Evolutionary conservation across 2,113 vertebrate species (phyloP).

Genomic region (Aspiorhynchus laticeps): DNA sequence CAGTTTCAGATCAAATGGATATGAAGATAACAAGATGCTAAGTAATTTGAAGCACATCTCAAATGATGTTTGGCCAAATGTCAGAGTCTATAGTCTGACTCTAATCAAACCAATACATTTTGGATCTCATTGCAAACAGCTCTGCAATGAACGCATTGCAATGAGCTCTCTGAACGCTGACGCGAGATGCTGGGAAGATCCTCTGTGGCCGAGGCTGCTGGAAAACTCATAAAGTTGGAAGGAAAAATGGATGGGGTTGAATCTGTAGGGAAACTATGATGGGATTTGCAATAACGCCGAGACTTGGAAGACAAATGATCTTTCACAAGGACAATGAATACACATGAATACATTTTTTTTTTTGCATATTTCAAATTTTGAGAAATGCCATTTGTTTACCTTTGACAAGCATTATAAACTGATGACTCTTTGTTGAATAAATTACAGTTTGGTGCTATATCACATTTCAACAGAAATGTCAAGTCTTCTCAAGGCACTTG

Average conservation of each 20-base stretch:
- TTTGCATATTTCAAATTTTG: neutral
- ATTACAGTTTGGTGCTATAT: neutral
- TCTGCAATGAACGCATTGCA: no score
- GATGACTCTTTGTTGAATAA: neutral
- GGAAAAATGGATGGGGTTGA: slow-evolving; percentile 20
- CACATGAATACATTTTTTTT: neutral
- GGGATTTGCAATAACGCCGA: slow-evolving; percentile 43
- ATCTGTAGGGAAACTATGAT: neutral
- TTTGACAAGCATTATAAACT: neutral
- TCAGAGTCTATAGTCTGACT: neutral
- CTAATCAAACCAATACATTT: neutral
- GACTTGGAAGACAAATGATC: slow-evolving; percentile 16
- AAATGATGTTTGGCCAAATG: neutral
- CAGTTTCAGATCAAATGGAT: neutral
- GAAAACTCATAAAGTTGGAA: slow-evolving; percentile 31
- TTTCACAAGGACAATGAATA: slow-evolving; percentile 27
- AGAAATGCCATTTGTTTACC: neutral
- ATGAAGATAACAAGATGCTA: neutral
- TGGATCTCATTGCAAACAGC: neutral
- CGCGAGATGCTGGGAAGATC: neutral
- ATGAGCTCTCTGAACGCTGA: neutral
- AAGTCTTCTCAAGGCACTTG: slow-evolving; percentile 3
- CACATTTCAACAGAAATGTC: neutral
- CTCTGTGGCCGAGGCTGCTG: neutral
- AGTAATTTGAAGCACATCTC: neutral